Conservation (phyloP, 35 echinoderm and acorn worm genomes). For the Lytechinus pictus region DNA sequence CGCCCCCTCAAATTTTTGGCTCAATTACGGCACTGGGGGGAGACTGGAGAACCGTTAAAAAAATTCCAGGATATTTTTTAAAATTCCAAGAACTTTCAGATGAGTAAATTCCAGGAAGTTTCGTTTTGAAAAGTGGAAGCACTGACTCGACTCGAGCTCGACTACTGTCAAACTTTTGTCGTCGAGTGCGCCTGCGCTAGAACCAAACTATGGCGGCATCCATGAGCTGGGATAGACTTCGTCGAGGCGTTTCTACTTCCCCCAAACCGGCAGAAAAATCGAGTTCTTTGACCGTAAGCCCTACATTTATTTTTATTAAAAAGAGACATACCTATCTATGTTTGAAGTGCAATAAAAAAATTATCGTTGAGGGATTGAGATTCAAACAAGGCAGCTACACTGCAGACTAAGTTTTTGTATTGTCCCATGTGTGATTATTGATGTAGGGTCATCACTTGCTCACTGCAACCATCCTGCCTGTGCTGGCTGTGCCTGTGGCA, state of each 20-base stretch:
- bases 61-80: too few relatives aligned
- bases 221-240: conserved; percentile 21
- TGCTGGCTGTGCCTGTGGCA: too few relatives aligned
- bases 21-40: too few relatives aligned
- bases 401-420: neutral
- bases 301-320: neutral
- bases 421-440: neutral
- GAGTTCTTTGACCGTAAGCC: neutral
- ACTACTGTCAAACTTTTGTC: neutral
- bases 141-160: too few relatives aligned
- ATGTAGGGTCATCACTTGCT: neutral
- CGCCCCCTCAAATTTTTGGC: too few relatives aligned
- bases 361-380: neutral
- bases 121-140: too few relatives aligned
- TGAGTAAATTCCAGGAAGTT: too few relatives aligned
- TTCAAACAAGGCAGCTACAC: neutral
- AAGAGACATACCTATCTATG: neutral
- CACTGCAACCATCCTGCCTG: too few relatives aligned
- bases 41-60: too few relatives aligned
- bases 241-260: neutral
- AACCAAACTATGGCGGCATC: neutral
- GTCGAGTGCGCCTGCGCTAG: too few relatives aligned
- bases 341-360: too few relatives aligned
- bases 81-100: too few relatives aligned
- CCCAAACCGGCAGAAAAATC: neutral